phyloP scores from a whole-genome alignment of 2,888 invertebrate species.

The Ophion ellenae region DNA sequence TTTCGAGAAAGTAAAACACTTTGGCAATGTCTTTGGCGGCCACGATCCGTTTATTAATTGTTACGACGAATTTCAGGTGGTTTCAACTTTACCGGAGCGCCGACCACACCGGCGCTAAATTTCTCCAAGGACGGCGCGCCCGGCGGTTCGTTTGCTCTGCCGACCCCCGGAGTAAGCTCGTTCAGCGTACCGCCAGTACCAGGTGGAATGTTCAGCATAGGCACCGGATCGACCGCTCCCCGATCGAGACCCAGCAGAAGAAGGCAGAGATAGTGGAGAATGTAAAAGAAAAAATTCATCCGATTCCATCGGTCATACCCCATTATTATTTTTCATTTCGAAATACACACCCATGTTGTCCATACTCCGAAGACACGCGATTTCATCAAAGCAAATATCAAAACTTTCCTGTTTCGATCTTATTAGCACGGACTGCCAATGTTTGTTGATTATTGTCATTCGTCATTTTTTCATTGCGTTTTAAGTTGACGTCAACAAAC shows the following conservation, averaged over 20 bases:
- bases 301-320: slow-evolving; percentile 19
- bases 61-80: slow-evolving; percentile 69
- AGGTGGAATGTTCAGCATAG: slow-evolving; percentile 84
- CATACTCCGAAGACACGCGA: slow-evolving; percentile 22
- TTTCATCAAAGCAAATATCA: slow-evolving; percentile 25
- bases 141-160: slow-evolving; percentile 70
- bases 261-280: slow-evolving; percentile 82
- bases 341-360: slow-evolving; percentile 27
- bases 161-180: slow-evolving; percentile 69
- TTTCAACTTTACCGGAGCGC: slow-evolving; percentile 79
- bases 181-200: slow-evolving; percentile 66
- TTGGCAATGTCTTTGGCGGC: neutral
- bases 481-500: neutral
- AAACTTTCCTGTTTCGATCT: slow-evolving; percentile 24
- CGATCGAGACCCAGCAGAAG: slow-evolving; percentile 81
- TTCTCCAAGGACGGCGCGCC: slow-evolving; percentile 73
- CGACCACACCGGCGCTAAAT: slow-evolving; percentile 75
- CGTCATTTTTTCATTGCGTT: slow-evolving; percentile 8
- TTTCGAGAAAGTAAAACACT: neutral
- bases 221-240: slow-evolving; percentile 83
- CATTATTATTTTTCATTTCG: slow-evolving; percentile 27
- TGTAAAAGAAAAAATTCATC: slow-evolving; percentile 72
- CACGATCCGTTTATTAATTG: neutral
- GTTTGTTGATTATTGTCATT: slow-evolving; percentile 18
- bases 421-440: slow-evolving; percentile 48